Evolutionary conservation across 2,797 vertebrate genomes (phyloP), one percentile per base, ranked within the genome.

Genomic region (Muraenolepis orangiensis): DNA sequence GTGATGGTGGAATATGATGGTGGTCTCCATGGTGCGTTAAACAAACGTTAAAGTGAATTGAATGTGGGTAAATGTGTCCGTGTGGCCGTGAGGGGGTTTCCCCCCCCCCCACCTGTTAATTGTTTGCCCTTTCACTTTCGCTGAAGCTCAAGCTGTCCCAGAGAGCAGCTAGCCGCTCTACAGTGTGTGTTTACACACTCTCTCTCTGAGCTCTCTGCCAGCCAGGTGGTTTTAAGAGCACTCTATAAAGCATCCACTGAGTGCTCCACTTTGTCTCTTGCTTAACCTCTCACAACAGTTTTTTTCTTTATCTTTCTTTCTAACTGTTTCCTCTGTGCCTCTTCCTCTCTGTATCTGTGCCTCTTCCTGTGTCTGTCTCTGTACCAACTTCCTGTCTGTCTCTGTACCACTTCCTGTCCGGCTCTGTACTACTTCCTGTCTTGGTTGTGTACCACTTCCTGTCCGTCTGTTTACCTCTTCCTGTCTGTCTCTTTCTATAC

Each of bases 261-360:
- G 81, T 80, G 75, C 83, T 74, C 76, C 68, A 66, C 34, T 76
- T 73, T 30, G 26, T 14, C 29, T 85, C 76, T 86, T 76, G 85
- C 73, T n/a, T 79, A 81, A 85, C 79, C 79, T 82, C 40, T 82
- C 80, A 88, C 72, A 20, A 79, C 64, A 79, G 71, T 86, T 88
- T 73, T 91, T 72, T 93, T 95, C 92, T 94, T 91, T 86, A 88
- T 73, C 91, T 72, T 93, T 95, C 92, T 94, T 91, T 94, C 87
- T 79, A 84, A 84, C 84, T 91, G 90, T 90, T 82, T 91, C 93
- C 93, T 81, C 87, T 91, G 87, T 92, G 71, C 86, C 46, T 78
- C 76, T 76, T 75, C 81, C 73, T 71, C 36, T 69, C 73, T 70
- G 69, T 66, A 20, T 10, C 51, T 57, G 51, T 57, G 13, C 20